Percentiles rank a stretch among this genome's conserved stretches.
Evolutionary conservation across 2,888 invertebrate genomes (phyloP).

Genomic region (Drosophila hamatofila): DNA sequence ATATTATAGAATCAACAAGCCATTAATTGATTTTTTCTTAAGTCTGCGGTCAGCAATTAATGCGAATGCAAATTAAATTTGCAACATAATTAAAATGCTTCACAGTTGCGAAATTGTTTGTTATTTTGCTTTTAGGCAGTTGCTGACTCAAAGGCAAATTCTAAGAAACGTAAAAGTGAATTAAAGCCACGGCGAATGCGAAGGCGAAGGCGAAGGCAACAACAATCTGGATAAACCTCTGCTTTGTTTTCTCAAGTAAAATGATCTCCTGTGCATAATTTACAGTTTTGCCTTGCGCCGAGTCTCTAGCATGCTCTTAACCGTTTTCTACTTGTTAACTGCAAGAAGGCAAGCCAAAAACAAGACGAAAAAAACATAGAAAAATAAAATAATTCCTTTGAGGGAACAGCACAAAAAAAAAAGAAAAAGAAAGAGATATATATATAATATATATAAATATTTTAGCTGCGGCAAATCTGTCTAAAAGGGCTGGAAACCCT

Average conservation of each 20-base stretch:
- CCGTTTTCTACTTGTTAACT: constrained; percentile 76
- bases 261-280: constrained; percentile 81
- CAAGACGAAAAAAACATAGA: constrained; percentile 15
- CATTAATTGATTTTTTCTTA: not conserved
- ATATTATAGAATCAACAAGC: not conserved
- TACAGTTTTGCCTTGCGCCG: constrained; percentile 77
- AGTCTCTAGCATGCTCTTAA: constrained; percentile 78
- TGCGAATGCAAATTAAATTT: constrained; percentile 73
- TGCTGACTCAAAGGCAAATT: constrained; percentile 24
- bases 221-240: constrained; percentile 21
- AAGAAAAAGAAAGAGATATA: constrained; percentile 10
- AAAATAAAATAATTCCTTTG: constrained; percentile 72
- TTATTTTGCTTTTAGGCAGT: constrained; percentile 40
- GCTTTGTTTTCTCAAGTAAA: constrained; percentile 63
- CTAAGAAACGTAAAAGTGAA: constrained; percentile 34
- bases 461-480: constrained; percentile 71
- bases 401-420: constrained; percentile 48
- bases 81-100: constrained; percentile 75
- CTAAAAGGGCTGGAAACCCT: constrained; percentile 66
- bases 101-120: constrained; percentile 48
- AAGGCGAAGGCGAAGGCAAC: not conserved
- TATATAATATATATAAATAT: constrained; percentile 57
- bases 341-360: constrained; percentile 58
- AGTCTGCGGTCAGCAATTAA: constrained; percentile 48
- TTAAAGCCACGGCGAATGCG: constrained; percentile 14